Evolutionary conservation across 2,113 vertebrate genomes (phyloP), one percentile per base, ranked within the genome.

Genomic region (Anolis carolinensis): DNA sequence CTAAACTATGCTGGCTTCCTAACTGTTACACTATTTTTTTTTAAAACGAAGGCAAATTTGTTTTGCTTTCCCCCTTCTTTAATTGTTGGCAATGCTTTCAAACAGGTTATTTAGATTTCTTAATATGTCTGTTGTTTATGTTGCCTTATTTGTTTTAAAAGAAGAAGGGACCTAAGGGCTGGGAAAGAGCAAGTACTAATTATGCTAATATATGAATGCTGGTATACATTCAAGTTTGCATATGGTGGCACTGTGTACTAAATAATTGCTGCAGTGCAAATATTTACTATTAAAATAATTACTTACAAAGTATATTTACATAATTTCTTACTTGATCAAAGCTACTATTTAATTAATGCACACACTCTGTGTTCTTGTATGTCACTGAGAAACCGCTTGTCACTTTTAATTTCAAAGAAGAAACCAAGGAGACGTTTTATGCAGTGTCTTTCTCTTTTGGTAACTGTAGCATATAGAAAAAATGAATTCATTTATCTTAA

Each of bases 251-350:
- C 86, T 84, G 81, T 85, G 92, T 88, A 87, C 90, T 32, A 81
- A 84, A 80, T 81, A 84, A 84, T 73, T 63, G 87, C 83, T 90
- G 76, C 63, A 86, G 44, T 67, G 80, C 59, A 85, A 91, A 76
- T 87, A 94, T 80, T 92, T 92, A 90, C 84, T 91, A 82, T 88
- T 83, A 73, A 86, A 94, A 88, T 87, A 84, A 90, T 89, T 91
- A 85, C 79, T 90, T 70, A 72, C 9, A 82, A 94, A 88, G 86
- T 27, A 7, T 85, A 93, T 91, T 91, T 91, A 90, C 68, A 62
- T 79, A 71, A 85, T 7, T 73, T 78, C 82, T 87, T 27, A 52
- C 82, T 59, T 63, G 90, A 91, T 77, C 63, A 67, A 75, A 79
- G 84, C 76, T 67, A 88, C 50, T 13, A 67, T 90, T n/a, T 55